Conservation (phyloP, 2,797 vertebrate species). For the Anas bahamensis region DNA sequence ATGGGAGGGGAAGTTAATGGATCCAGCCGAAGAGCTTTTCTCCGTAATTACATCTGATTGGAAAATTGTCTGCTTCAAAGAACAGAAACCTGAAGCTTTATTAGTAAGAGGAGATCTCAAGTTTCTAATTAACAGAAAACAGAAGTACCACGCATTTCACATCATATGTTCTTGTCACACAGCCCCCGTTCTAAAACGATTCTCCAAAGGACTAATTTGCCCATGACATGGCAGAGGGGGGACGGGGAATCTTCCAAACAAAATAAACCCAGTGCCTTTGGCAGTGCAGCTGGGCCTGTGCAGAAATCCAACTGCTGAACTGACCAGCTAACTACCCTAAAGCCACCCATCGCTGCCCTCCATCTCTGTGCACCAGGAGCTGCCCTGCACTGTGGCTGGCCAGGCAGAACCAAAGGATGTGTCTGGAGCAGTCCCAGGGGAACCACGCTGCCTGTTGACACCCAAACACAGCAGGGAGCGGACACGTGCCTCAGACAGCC, state of each 20-base stretch:
- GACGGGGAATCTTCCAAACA: background rate
- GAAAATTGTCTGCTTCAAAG: slow-evolving; percentile 59
- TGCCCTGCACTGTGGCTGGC: background rate
- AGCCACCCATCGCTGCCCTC: background rate
- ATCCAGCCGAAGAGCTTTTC: background rate
- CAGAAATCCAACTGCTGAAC: background rate
- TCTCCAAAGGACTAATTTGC: slow-evolving; percentile 28
- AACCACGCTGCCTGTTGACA: background rate
- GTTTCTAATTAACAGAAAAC: slow-evolving; percentile 31
- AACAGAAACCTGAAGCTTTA: slow-evolving; percentile 52
- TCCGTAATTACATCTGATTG: background rate
- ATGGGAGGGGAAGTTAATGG: background rate
- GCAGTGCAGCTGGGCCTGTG: background rate
- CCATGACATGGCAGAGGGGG: background rate
- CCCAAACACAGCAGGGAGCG: background rate
- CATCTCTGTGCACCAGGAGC: background rate
- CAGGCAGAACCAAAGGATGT: background rate
- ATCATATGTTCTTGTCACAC: background rate
- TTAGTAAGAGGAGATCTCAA: slow-evolving; percentile 12
- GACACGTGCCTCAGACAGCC: background rate
- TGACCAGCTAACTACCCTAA: background rate
- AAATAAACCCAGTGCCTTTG: background rate
- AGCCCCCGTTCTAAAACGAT: background rate
- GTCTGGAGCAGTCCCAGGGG: background rate
- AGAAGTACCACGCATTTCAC: slow-evolving; percentile 21